Base-by-base conservation (phyloP, 2,797 vertebrate species). In the Sebastes cheni region DNA sequence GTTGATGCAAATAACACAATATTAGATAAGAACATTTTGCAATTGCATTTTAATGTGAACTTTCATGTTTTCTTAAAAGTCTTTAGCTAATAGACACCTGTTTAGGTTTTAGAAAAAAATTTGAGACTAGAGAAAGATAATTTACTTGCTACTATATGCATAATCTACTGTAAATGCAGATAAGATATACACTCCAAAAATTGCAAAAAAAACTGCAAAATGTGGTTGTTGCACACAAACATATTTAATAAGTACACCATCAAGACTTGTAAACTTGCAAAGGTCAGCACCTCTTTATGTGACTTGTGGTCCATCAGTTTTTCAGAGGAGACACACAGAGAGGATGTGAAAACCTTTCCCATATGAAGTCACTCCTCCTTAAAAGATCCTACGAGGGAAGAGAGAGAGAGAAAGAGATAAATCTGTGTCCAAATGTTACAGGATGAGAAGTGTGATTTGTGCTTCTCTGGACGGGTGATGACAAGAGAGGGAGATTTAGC, bases 271-370 rank as follows among this genome's bases (percentile, higher is more conserved):
- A 14, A 75, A 61, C 4, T 8, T 72, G 25, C 16, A 39, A 42
- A 14, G 6, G 23, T 72, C 70, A 55, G 39, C 65, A 29, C 1
- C 25, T 20, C 8, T 25, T 32, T 11, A 2, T 20, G 6, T 23
- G 12, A 10, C 25, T 25, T 75, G 71, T 55, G 39, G 55, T 32
- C 25, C 3, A 2, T 54, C 3, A 1, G n/a, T 72, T 39, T 58
- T 55, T 69, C 29, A 16, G 65, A 67, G 3, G 18, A 23, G 50
- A 18, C 8, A 2, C 9, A n/a, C 14, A 60, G 5, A 70, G 42
- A 79, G 67, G 71, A 84, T 80, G 55, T 79, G 54, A 76, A 80
- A 70, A 23, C 12, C 2, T 6, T 11, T 56, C 11, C 9, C 66
- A 60, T 4, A 25, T 22, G 2, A 0, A 59, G 8, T 22, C 8